A percentile compares a stretch with the other conserved stretches of the same genome.
Conservation (phyloP, 2,113 vertebrate species). For the Psammodynastes pulverulentus region DNA sequence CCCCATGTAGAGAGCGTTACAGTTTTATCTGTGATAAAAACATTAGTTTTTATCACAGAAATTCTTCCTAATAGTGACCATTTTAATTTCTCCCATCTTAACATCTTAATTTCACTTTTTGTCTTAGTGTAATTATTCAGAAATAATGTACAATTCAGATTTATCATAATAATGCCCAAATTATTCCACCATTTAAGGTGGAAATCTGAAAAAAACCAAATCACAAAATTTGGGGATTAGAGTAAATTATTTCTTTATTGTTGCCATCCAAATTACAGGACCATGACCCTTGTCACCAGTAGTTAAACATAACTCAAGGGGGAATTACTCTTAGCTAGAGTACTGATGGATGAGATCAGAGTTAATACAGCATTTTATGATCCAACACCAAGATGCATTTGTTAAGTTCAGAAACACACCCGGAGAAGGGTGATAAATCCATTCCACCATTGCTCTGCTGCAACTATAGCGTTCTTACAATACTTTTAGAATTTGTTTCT, state of each 20-base stretch:
- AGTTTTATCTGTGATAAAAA: too few relatives aligned
- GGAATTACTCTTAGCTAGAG: not conserved
- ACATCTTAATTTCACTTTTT: not conserved
- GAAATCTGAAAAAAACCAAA: not conserved
- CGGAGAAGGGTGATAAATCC: not conserved
- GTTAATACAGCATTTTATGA: not conserved
- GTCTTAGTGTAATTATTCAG: not conserved
- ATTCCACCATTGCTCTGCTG: not conserved
- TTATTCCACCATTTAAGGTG: not conserved
- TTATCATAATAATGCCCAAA: not conserved
- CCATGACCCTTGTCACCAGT: not conserved
- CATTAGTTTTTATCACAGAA: not conserved
- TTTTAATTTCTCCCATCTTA: not conserved
- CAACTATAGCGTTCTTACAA: not conserved
- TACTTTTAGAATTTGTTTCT: not conserved
- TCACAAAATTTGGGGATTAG: not conserved
- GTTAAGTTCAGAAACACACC: not conserved
- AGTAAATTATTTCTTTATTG: not conserved
- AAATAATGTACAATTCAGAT: not conserved
- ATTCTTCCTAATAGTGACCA: not conserved
- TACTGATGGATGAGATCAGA: not conserved
- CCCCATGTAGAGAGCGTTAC: too few relatives aligned
- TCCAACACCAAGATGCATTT: not conserved
- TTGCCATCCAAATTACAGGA: not conserved
- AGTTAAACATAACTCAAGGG: not conserved